These are phyloP conservation scores for Drosophila pandora DNA, from an alignment of 1,140 invertebrate species.

Conservation along the genomic window DNA sequence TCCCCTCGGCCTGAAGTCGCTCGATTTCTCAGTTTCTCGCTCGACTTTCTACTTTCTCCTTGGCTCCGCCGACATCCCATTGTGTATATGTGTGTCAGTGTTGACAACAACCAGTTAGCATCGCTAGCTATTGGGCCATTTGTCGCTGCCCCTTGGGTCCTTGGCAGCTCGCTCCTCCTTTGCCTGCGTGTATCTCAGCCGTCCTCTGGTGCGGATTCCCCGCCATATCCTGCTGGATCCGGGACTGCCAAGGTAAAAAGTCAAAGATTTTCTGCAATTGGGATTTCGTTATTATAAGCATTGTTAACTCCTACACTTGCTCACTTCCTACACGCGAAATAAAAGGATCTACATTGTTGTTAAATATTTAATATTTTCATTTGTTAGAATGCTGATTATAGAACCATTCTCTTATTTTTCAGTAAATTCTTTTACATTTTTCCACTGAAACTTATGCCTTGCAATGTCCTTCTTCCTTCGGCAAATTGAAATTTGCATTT, in stretches of 20 bases:
- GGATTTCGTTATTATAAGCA: slow-evolving; percentile 45
- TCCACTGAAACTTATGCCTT: slow-evolving; percentile 11
- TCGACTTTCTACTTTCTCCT: not conserved
- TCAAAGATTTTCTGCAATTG: slow-evolving; percentile 65
- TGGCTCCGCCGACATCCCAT: not conserved
- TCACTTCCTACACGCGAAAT: not conserved
- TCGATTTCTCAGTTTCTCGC: slow-evolving; percentile 7
- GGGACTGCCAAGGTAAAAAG: slow-evolving; percentile 63
- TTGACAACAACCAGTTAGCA: slow-evolving; percentile 63
- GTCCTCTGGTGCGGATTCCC: not conserved
- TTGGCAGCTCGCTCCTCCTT: slow-evolving; percentile 17
- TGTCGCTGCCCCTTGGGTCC: slow-evolving; percentile 37
- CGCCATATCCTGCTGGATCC: slow-evolving; percentile 3
- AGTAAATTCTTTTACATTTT: not conserved
- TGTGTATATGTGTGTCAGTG: slow-evolving; percentile 20
- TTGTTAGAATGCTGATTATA: too few relatives aligned
- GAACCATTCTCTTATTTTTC: not conserved
- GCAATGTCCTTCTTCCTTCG: slow-evolving; percentile 19
- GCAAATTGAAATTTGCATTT: slow-evolving; percentile 81
- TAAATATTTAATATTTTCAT: too few relatives aligned
- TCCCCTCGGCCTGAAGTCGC: not conserved
- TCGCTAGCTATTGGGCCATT: slow-evolving; percentile 56
- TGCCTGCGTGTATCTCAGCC: slow-evolving; percentile 13
- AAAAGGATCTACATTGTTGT: not conserved
- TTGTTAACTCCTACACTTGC: slow-evolving; percentile 16